These are phyloP conservation scores for Sapajus apella DNA, from an alignment of 2,113 vertebrate genomes.

Conservation along the genomic window DNA sequence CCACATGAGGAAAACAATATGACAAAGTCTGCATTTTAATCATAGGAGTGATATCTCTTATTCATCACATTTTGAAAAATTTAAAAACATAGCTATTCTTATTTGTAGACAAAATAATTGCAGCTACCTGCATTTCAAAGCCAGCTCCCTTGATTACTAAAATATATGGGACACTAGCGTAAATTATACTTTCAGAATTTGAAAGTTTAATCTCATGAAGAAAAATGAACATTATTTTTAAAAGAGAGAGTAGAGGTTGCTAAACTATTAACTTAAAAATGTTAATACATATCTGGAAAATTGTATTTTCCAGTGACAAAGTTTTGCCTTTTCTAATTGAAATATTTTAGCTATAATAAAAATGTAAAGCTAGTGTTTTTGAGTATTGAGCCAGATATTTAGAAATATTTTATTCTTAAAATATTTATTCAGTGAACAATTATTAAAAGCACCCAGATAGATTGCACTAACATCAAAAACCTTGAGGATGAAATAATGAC, in stretches of 20 bases:
- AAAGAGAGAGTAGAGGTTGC: background rate
- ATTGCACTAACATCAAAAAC: slow-evolving; percentile 14
- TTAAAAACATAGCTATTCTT: background rate
- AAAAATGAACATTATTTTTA: background rate
- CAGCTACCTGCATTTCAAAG: background rate
- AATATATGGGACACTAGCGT: background rate
- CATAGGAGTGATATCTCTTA: background rate
- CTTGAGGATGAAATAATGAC: slow-evolving; percentile 55
- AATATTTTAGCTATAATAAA: slow-evolving; percentile 47
- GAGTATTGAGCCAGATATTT: slow-evolving; percentile 43
- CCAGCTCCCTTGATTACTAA: background rate
- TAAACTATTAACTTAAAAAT: background rate
- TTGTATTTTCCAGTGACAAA: background rate
- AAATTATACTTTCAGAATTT: slow-evolving; percentile 2
- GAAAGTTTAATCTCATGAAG: background rate
- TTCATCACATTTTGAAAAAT: background rate
- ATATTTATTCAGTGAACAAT: slow-evolving; percentile 54
- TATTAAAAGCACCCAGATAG: slow-evolving; percentile 57
- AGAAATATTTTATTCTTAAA: slow-evolving; percentile 56
- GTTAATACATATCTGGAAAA: background rate
- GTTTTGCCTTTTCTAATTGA: slow-evolving; percentile 3
- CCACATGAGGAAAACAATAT: background rate
- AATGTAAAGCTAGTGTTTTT: slow-evolving; percentile 36
- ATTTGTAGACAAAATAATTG: background rate
- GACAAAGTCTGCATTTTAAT: background rate